phyloP scores from a whole-genome alignment of 1,140 invertebrate genomes.

The Zaprionus davidi region DNA sequence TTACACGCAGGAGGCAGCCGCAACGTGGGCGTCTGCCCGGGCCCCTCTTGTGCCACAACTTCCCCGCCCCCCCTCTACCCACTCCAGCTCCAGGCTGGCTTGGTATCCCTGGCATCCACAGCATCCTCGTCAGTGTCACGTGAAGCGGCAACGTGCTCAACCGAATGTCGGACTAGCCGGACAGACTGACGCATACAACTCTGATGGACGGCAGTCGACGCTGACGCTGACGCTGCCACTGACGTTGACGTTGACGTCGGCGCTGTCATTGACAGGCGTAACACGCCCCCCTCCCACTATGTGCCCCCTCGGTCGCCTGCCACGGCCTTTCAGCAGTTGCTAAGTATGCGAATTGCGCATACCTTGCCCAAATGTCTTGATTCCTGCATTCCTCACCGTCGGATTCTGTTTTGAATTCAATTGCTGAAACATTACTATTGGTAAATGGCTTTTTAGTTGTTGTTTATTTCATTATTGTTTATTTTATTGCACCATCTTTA shows the following conservation, averaged over 20 bases:
- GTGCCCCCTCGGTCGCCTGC: neutral
- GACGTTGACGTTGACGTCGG: slow-evolving; percentile 40
- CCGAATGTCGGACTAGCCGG: slow-evolving; percentile 40
- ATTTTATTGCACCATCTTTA: neutral
- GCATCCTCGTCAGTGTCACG: slow-evolving; percentile 70
- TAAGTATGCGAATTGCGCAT: slow-evolving; percentile 35
- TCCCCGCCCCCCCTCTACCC: slow-evolving; percentile 23
- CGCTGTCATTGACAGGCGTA: slow-evolving; percentile 61
- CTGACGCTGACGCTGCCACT: slow-evolving; percentile 53
- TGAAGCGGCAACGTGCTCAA: slow-evolving; percentile 75
- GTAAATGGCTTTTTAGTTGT: no score
- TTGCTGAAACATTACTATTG: neutral
- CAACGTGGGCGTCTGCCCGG: slow-evolving; percentile 26
- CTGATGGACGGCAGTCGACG: slow-evolving; percentile 64
- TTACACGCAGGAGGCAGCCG: slow-evolving; percentile 75
- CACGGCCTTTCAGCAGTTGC: neutral
- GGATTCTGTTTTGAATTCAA: neutral
- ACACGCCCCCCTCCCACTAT: neutral
- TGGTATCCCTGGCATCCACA: slow-evolving; percentile 42
- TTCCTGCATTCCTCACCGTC: slow-evolving; percentile 4
- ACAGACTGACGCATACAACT: slow-evolving; percentile 31
- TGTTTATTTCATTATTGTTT: neutral
- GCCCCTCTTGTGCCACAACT: slow-evolving; percentile 8
- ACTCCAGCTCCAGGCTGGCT: neutral
- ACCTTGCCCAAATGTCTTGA: slow-evolving; percentile 19